Evolutionary conservation across 2,113 vertebrate species (phyloP).

Genomic region (Oncorhynchus mykiss): DNA sequence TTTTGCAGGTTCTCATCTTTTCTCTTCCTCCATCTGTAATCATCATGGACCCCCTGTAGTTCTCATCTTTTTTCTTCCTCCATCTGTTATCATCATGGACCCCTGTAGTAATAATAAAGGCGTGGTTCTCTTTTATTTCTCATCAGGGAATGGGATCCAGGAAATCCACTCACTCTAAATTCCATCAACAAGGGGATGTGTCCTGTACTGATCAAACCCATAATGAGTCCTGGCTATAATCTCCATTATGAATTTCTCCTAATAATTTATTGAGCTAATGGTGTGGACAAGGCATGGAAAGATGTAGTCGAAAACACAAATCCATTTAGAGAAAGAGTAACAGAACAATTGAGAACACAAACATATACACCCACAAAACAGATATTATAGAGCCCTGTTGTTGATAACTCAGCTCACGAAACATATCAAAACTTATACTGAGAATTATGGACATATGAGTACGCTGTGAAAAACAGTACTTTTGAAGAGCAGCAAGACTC

Average conservation of each 20-base stretch:
- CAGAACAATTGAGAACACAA: too few species aligned
- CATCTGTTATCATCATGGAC: background rate
- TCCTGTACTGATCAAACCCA: background rate
- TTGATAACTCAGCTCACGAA: too few species aligned
- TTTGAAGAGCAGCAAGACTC: background rate
- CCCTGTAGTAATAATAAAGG: background rate
- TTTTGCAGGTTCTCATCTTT: background rate
- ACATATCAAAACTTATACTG: background rate
- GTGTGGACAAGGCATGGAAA: background rate
- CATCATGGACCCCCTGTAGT: background rate
- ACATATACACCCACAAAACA: too few species aligned
- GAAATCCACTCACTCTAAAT: background rate
- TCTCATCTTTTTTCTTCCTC: background rate
- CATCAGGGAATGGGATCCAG: background rate
- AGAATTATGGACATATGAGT: background rate
- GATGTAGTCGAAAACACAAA: background rate
- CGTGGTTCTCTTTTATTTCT: background rate
- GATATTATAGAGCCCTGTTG: too few species aligned
- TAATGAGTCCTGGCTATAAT: background rate
- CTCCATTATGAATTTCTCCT: background rate
- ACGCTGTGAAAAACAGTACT: background rate
- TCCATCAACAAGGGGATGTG: background rate
- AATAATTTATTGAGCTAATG: background rate
- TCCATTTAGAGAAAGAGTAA: too few species aligned
- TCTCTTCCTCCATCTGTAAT: background rate